Conservation (phyloP, 2,797 vertebrate species). For the Lutjanus argentimaculatus region DNA sequence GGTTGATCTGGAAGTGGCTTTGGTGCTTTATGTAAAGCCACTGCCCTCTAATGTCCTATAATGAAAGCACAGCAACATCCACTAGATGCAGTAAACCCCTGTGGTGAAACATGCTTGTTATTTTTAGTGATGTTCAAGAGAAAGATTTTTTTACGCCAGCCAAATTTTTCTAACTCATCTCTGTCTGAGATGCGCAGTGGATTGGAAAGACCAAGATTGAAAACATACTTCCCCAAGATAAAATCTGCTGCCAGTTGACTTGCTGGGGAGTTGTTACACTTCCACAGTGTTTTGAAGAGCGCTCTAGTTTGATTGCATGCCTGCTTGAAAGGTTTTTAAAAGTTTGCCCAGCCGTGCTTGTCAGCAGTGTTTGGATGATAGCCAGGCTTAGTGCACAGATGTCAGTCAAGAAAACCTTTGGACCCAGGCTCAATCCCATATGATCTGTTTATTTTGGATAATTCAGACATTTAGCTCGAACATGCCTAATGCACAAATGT, state of each 20-base stretch:
- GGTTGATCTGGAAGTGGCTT: conserved; percentile 40
- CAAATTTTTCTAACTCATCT: conserved; percentile 61
- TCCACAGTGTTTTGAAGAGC: conserved; percentile 62
- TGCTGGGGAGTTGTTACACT: conserved; percentile 44
- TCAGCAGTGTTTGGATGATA: conserved; percentile 39
- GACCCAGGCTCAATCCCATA: conserved; percentile 9
- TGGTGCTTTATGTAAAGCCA: conserved; percentile 55
- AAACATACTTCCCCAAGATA: conserved; percentile 61
- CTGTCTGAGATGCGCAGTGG: conserved; percentile 45
- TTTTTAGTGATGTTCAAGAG: conserved; percentile 66
- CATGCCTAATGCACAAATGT: conserved; percentile 9
- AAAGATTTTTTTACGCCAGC: conserved; percentile 29
- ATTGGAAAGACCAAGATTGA: conserved; percentile 58
- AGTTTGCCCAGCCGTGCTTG: conserved; percentile 62
- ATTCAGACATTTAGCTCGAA: conserved; percentile 27
- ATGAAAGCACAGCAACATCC: conserved; percentile 58
- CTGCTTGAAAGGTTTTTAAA: conserved; percentile 64
- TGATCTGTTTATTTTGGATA: conserved; percentile 39
- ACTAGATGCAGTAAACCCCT: conserved; percentile 40
- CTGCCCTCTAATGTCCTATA: conserved; percentile 68
- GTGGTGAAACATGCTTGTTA: conserved; percentile 61
- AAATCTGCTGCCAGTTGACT: conserved; percentile 67
- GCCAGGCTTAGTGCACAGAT: conserved; percentile 17
- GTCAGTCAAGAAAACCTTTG: conserved; percentile 45
- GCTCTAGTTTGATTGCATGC: conserved; percentile 49